A percentile compares a stretch with the other conserved stretches of the same genome.
These are phyloP conservation scores for Herpailurus yagouaroundi DNA, from an alignment of 2,113 vertebrate species.

Conservation along the genomic window DNA sequence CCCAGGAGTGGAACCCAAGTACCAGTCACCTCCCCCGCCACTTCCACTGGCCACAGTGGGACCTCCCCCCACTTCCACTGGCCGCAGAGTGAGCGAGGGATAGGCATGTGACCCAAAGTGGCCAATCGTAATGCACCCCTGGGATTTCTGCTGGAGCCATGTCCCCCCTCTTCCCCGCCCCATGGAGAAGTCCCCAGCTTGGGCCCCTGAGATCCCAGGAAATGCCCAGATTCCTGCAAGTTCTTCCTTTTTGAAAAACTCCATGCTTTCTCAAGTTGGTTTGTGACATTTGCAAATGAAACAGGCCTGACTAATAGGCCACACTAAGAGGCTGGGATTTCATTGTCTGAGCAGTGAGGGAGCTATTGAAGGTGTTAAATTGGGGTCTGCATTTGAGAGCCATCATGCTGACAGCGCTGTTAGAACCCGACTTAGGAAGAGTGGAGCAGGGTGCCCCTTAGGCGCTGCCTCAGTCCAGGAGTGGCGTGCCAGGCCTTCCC, in stretches of 20 bases:
- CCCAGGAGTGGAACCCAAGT: no score
- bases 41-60: no score
- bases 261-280: neutral
- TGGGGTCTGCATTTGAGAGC: neutral
- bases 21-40: neutral
- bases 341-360: neutral
- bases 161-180: neutral
- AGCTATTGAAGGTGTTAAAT: neutral
- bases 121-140: neutral
- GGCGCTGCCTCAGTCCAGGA: neutral
- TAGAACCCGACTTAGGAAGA: neutral
- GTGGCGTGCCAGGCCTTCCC: neutral
- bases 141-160: neutral
- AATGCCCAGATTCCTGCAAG: neutral
- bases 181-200: neutral
- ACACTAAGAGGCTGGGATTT: neutral
- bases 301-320: neutral
- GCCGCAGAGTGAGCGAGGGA: neutral
- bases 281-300: neutral
- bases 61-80: no score
- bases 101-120: neutral
- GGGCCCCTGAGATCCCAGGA: neutral
- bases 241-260: neutral
- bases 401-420: neutral
- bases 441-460: neutral